Conservation (phyloP, 2,888 invertebrate species). For the Tetanocera ferruginea region DNA sequence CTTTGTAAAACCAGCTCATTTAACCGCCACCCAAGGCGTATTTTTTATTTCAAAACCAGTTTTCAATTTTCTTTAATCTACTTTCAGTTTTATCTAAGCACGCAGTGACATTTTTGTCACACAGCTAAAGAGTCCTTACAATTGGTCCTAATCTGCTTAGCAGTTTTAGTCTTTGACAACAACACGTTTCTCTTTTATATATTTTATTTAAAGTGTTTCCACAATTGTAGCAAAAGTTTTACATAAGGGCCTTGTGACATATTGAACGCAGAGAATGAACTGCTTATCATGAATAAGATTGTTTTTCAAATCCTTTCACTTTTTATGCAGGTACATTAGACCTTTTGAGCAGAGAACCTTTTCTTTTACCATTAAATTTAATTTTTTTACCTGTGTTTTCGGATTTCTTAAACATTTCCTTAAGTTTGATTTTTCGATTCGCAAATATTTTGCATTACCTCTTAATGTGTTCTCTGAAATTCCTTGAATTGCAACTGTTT, state of each 20-base stretch:
- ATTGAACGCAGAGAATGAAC: background rate
- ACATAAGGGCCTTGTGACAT: too few relatives aligned
- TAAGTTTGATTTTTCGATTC: too few relatives aligned
- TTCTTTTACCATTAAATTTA: too few relatives aligned
- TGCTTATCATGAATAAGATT: background rate
- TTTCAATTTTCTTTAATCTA: background rate
- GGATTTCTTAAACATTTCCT: too few relatives aligned
- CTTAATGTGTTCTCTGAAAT: too few relatives aligned
- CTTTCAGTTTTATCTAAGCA: background rate
- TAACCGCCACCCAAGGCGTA: background rate
- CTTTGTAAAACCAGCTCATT: background rate
- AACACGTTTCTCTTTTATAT: constrained; percentile 22
- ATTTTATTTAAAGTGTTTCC: background rate
- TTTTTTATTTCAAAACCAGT: background rate
- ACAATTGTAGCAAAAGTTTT: too few relatives aligned
- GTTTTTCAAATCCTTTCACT: background rate
- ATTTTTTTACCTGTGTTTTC: too few relatives aligned
- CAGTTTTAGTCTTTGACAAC: constrained; percentile 6
- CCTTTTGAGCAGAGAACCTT: too few relatives aligned
- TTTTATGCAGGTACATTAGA: too few relatives aligned
- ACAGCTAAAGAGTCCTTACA: background rate
- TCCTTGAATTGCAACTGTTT: too few relatives aligned
- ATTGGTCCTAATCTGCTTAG: background rate
- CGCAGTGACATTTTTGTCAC: constrained; percentile 5
- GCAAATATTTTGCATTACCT: too few relatives aligned